These are phyloP conservation scores for Antennarius maculatus DNA, from an alignment of 2,797 vertebrate species.

Conservation along the genomic window DNA sequence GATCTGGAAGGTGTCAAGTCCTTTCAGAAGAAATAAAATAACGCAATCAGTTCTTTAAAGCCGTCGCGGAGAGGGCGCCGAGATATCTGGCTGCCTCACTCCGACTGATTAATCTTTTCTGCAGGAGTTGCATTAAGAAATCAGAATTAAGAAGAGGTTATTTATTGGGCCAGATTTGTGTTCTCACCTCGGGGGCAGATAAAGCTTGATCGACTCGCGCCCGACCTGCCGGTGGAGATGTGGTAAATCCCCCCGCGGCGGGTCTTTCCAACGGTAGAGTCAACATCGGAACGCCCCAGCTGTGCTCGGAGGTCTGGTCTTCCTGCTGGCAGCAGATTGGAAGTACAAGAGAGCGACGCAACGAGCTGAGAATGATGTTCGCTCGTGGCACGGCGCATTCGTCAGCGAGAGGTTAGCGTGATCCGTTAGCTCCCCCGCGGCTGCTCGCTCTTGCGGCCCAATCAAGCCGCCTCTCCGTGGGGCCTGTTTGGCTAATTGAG, in stretches of 20 bases:
- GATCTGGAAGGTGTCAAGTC: constrained; percentile 63
- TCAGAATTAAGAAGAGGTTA: constrained; percentile 79
- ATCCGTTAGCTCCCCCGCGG: constrained; percentile 76
- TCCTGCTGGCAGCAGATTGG: constrained; percentile 52
- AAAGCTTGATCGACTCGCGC: constrained; percentile 77
- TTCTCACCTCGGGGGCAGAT: constrained; percentile 71
- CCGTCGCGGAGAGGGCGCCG: constrained; percentile 29
- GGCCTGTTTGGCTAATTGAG: constrained; percentile 84
- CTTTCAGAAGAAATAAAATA: constrained; percentile 57
- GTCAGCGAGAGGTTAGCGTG: constrained; percentile 30
- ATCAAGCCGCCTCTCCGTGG: constrained; percentile 79
- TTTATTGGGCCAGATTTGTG: constrained; percentile 77
- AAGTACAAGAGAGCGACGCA: constrained; percentile 25
- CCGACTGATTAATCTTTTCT: constrained; percentile 76
- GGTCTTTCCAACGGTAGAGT: constrained; percentile 60
- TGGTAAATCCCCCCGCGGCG: constrained; percentile 66
- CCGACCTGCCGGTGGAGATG: constrained; percentile 63
- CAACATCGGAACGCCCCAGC: constrained; percentile 67
- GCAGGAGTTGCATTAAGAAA: constrained; percentile 77
- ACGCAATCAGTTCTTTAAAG: constrained; percentile 58
- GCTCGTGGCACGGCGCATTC: constrained; percentile 53
- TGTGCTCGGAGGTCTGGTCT: constrained; percentile 59
- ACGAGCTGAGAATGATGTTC: constrained; percentile 48
- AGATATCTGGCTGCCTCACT: constrained; percentile 62
- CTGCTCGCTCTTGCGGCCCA: constrained; percentile 81